phyloP scores from a whole-genome alignment of 2,797 vertebrate genomes.

The Antennarius maculatus region DNA sequence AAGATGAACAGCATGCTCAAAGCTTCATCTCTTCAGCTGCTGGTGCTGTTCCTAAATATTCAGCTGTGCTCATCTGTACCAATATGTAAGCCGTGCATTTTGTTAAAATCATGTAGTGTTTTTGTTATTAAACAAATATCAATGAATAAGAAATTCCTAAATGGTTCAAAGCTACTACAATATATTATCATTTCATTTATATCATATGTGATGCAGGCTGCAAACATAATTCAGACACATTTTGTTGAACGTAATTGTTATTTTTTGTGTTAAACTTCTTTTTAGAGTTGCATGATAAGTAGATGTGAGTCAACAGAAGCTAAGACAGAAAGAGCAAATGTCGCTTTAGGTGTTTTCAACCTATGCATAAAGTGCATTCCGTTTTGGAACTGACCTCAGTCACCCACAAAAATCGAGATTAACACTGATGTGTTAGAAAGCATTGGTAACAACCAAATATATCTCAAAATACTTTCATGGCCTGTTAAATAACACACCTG shows the following conservation, averaged over 20 bases:
- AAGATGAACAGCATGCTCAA: constrained; percentile 37
- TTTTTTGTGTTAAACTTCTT: constrained; percentile 3
- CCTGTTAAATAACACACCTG: constrained; percentile 20
- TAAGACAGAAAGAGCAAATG: constrained; percentile 11
- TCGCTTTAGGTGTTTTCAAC: constrained; percentile 17
- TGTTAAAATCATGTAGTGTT: not conserved
- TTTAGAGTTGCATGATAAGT: constrained; percentile 19
- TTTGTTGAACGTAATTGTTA: not conserved
- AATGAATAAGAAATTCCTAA: not conserved
- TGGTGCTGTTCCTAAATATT: constrained; percentile 46
- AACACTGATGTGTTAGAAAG: constrained; percentile 9
- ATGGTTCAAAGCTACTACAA: not conserved
- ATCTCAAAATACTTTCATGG: constrained; percentile 11
- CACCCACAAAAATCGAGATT: not conserved
- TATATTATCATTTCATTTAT: not conserved
- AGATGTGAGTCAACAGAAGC: constrained; percentile 25
- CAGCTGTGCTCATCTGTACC: constrained; percentile 41
- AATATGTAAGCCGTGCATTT: constrained; percentile 50
- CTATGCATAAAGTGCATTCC: constrained; percentile 18
- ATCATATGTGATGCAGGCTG: not conserved
- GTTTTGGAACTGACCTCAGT: constrained; percentile 19
- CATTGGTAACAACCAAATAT: not conserved
- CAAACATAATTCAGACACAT: not conserved
- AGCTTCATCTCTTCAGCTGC: constrained; percentile 41
- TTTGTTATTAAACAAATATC: not conserved